Evolutionary conservation across 2,888 invertebrate species (phyloP).

Genomic region (Stramonita haemastoma): DNA sequence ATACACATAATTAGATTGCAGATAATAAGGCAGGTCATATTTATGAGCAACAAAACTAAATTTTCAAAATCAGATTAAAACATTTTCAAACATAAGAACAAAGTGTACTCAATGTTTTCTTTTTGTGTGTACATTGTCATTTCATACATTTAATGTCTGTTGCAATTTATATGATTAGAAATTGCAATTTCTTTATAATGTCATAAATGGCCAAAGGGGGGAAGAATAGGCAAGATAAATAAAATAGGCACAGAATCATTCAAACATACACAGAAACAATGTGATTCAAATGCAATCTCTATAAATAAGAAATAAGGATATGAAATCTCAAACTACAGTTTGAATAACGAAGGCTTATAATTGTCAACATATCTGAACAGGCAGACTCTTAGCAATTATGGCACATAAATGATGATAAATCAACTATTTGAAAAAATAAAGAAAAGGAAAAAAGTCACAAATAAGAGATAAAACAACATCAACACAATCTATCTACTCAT

Average conservation of each 20-base stretch:
- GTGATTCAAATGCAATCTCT: conserved; percentile 23
- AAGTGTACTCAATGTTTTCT: neutral
- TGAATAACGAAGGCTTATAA: conserved; percentile 17
- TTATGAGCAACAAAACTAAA: conserved; percentile 16
- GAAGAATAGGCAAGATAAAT: conserved; percentile 43
- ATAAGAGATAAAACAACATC: conserved; percentile 31
- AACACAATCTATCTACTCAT: conserved; percentile 19
- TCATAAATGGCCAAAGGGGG: conserved; percentile 5
- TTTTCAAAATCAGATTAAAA: conserved; percentile 1
- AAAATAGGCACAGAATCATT: conserved; percentile 47
- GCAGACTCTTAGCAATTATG: conserved; percentile 1
- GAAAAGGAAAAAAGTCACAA: conserved; percentile 20
- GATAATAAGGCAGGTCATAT: neutral
- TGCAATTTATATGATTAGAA: neutral
- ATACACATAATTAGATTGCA: conserved; percentile 1
- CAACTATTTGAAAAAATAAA: conserved; percentile 23
- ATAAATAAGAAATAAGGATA: conserved; percentile 21
- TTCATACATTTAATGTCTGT: neutral
- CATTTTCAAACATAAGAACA: conserved; percentile 4
- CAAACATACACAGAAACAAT: conserved; percentile 35
- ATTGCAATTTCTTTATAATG: neutral
- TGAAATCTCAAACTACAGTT: conserved; percentile 1
- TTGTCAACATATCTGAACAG: neutral
- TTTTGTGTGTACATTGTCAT: neutral
- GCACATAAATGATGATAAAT: conserved; percentile 4